Conservation (phyloP, 2,797 vertebrate species). For the Arctocebus calabarensis region DNA sequence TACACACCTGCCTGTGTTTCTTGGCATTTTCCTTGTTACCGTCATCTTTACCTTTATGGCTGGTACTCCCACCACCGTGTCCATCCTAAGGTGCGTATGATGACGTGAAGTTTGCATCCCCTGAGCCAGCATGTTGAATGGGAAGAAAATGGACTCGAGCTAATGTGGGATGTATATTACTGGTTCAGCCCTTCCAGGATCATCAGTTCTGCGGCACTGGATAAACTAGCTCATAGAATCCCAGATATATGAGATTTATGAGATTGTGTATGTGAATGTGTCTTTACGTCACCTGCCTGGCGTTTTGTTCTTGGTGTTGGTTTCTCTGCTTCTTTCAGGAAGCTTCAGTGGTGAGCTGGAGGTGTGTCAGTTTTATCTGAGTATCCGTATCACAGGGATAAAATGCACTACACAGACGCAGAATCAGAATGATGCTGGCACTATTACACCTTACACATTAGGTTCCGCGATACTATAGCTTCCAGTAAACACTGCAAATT, state of each 20-base stretch:
- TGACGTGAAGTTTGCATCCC: background rate
- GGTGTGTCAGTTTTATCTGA: background rate
- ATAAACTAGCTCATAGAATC: background rate
- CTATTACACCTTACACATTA: background rate
- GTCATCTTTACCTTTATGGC: constrained; percentile 90
- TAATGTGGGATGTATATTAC: background rate
- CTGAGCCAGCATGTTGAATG: background rate
- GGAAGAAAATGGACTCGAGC: background rate
- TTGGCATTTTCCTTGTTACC: constrained; percentile 86
- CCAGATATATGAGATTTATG: background rate
- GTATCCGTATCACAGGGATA: background rate
- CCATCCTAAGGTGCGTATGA: constrained; percentile 88
- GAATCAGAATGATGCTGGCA: background rate
- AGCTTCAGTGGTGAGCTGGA: background rate
- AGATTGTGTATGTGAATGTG: background rate
- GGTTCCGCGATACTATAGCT: background rate
- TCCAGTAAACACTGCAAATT: background rate
- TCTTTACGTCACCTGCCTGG: background rate
- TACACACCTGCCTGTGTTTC: constrained; percentile 85
- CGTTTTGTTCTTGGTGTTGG: background rate
- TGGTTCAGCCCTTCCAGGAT: background rate
- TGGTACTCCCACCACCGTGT: constrained; percentile 89
- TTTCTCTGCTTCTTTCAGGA: constrained; percentile 19
- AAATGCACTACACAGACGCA: background rate
- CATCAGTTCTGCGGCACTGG: background rate